Evolutionary conservation across 2,888 invertebrate species (phyloP), one percentile per base, ranked within the genome.

Genomic region (Megamerina dolium): DNA sequence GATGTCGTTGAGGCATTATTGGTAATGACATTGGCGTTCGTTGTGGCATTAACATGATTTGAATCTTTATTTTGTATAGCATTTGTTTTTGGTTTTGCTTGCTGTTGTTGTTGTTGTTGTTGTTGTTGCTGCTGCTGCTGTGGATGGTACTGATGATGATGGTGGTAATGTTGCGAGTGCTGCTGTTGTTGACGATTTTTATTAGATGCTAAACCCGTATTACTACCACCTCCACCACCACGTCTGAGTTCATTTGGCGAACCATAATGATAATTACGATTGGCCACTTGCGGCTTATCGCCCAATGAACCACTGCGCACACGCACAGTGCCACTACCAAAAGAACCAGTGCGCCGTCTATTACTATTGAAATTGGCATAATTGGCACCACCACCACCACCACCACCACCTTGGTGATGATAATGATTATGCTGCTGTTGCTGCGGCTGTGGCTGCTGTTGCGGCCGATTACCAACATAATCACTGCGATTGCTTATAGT

Each of bases 401-500:
- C n/a, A n/a, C 46, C 34, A n/a, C 45, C 49, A 23, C 41, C 40
- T 10, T 55, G 45, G 32, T 56, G 52, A 4, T 54, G 45, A 16
- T 52, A 43, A 46, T 54, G 50, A 37, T 52, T 58, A 18, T 58
- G 55, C 34, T 59, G 60, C 1, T 60, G 55, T 4, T 61, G 56
- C 1, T 60, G 58, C 4, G 60, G 61, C 1, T 60, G 61, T 6
- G 64, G 67, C 16, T 66, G 61, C 32, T 60, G 59, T 6, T 61
- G 55, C 30, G 60, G 49, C 8, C 67, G 65, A 55, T 62, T 58
- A 26, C 70, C 70, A 29, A 70, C 66, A 52, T 71, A 71, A 51
- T 71, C 71, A 38, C 71, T 70, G 43, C 70, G 69, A 58, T 70
- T 71, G 38, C 67, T 66, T 36, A 69, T 70, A 13, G 69, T 71